Base-by-base conservation (phyloP, 2,797 vertebrate genomes). In the Coreius guichenoti region DNA sequence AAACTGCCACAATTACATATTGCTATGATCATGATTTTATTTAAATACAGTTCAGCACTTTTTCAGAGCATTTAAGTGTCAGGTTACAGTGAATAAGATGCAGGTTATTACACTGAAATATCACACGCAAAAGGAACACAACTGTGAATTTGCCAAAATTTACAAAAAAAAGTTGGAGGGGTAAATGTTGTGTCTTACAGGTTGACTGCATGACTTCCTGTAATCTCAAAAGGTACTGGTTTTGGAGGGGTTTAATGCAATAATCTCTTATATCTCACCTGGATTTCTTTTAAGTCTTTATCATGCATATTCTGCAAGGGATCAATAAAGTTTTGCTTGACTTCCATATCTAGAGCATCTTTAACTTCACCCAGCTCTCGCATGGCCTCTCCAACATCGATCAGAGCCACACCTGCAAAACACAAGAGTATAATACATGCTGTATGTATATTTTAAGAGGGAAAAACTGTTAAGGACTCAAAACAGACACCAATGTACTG, bases 271-370 rank as follows among this genome's bases (percentile, higher is more conserved):
- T 8, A 26, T 31, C 82, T 51, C 93, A 99, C 98, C 96, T 98
- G 97, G 87, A 99, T 99, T 94, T 99, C 98, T 93, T 97, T 98
- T 65, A 99, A 95, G 88, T 99, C 98, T 94, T 99, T 99, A 92
- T 99, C 98, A 19, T 99, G 96, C 81, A 99, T 96, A 90, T 97
- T 98, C 92, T 99, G 98, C 91, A 99, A 93, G 0, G 98, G 98
- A 88, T 99, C 98, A 13, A 99, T 97, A 90, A 99, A 99, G 92
- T 98, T 99, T 93, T 99, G 98, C 90, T 99, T 99, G 86, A 99
- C 98, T 90, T 99, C 98, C 93, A 99, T 99, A 88, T 99, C 98
- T 90, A 99, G 94, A 77, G 97, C 97, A 33, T 99, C 98, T 90
- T 99, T 99, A 47, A 99, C 98, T 88, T 99, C 98, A 0, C 96